Conservation (phyloP, 2,797 vertebrate species). For the Carapus acus region DNA sequence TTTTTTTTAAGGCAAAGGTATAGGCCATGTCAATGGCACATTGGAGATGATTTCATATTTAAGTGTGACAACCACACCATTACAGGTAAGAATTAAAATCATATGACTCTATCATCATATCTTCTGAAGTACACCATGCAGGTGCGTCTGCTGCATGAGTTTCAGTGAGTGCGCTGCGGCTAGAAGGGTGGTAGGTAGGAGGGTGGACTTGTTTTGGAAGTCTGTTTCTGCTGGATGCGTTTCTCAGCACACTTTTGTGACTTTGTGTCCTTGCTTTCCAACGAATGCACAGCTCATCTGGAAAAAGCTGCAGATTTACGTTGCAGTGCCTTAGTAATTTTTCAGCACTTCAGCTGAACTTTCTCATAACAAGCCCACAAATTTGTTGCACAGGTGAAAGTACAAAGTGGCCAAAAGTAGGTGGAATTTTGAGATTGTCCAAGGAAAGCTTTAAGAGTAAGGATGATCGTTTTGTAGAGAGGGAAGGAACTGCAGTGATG, state of each 20-base stretch:
- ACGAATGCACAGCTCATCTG: constrained; percentile 55
- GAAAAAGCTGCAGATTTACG: constrained; percentile 47
- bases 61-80: constrained; percentile 23
- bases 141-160: constrained; percentile 13
- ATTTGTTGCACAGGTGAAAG: no score
- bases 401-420: no score
- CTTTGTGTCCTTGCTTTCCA: constrained; percentile 49
- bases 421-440: no score
- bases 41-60: no score
- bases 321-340: constrained; percentile 24
- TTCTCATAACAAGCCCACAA: not conserved
- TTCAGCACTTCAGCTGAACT: constrained; percentile 13
- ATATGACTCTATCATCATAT: constrained; percentile 34
- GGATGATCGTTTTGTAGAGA: not conserved
- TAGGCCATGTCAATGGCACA: no score
- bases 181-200: constrained; percentile 20
- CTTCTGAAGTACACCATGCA: constrained; percentile 5
- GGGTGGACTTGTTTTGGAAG: constrained; percentile 38
- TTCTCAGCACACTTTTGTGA: constrained; percentile 52
- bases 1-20: no score
- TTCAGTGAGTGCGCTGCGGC: constrained; percentile 13
- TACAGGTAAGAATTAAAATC: constrained; percentile 49
- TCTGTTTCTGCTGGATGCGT: constrained; percentile 41
- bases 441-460: no score
- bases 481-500: not conserved